phyloP scores from a whole-genome alignment of 1,140 invertebrate species.

The Orius insidiosus region DNA sequence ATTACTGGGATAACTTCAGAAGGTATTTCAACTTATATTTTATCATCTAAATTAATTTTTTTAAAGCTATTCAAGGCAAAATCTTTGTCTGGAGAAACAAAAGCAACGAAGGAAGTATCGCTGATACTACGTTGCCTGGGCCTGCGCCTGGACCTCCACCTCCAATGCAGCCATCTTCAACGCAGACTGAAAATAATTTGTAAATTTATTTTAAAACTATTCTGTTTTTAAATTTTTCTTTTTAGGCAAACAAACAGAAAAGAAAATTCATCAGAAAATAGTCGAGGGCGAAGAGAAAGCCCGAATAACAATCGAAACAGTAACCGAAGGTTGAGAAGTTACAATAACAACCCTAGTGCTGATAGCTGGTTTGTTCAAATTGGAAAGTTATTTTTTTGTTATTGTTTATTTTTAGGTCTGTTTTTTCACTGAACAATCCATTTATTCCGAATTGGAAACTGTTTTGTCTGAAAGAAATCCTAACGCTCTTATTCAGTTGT shows the following conservation, averaged over 20 bases:
- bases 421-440: constrained; percentile 21
- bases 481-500: constrained; percentile 45
- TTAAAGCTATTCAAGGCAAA: constrained; percentile 20
- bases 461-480: constrained; percentile 50
- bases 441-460: constrained; percentile 49
- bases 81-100: constrained; percentile 19
- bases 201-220: constrained; percentile 3
- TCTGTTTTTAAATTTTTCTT: not conserved
- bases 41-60: constrained; percentile 3
- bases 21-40: constrained; percentile 32
- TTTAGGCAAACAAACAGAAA: no score
- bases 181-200: constrained; percentile 14
- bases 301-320: not conserved
- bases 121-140: constrained; percentile 4
- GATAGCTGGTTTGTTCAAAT: constrained; percentile 1
- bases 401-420: constrained; percentile 7
- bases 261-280: no score
- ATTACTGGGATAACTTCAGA: constrained; percentile 83
- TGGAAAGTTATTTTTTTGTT: no score
- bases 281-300: no score
- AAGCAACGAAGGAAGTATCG: constrained; percentile 18
- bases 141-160: constrained; percentile 6
- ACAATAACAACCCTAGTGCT: constrained; percentile 8
- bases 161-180: not conserved
- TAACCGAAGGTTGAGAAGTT: constrained; percentile 3